Percentiles rank a stretch among this genome's conserved stretches.
Evolutionary conservation across 2,113 vertebrate species (phyloP).

Genomic region (Hydrochoerus hydrochaeris): DNA sequence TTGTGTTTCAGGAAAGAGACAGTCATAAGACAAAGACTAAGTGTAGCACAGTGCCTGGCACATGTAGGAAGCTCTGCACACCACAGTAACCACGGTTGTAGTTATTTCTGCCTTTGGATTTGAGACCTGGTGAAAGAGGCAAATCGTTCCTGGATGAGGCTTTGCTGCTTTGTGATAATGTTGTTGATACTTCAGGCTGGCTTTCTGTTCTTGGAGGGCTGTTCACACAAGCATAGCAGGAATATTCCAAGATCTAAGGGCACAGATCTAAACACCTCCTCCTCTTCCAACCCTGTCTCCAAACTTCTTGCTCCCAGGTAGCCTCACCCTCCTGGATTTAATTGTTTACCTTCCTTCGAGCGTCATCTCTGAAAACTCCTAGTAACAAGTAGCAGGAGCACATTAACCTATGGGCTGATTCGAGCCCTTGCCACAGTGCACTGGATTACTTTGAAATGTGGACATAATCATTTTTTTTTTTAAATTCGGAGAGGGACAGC

Average conservation of each 20-base stretch:
- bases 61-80: not conserved
- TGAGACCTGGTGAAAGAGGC: not conserved
- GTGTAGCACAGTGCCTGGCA: not conserved
- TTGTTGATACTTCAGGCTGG: not conserved
- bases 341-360: not conserved
- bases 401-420: not conserved
- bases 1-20: not conserved
- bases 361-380: not conserved
- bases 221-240: not conserved
- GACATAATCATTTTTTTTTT: not conserved
- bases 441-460: not conserved
- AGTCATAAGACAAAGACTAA: not conserved
- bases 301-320: not conserved
- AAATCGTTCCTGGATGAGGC: not conserved
- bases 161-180: not conserved
- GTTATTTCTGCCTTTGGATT: not conserved
- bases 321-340: not conserved
- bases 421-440: fast-evolving
- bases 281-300: not conserved
- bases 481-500: not conserved
- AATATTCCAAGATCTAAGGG: not conserved
- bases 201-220: not conserved
- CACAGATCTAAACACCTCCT: not conserved
- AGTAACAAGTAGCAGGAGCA: not conserved
- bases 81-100: not conserved